Base-by-base conservation (phyloP, 2,888 invertebrate species). In the Tetragnatha montana region DNA sequence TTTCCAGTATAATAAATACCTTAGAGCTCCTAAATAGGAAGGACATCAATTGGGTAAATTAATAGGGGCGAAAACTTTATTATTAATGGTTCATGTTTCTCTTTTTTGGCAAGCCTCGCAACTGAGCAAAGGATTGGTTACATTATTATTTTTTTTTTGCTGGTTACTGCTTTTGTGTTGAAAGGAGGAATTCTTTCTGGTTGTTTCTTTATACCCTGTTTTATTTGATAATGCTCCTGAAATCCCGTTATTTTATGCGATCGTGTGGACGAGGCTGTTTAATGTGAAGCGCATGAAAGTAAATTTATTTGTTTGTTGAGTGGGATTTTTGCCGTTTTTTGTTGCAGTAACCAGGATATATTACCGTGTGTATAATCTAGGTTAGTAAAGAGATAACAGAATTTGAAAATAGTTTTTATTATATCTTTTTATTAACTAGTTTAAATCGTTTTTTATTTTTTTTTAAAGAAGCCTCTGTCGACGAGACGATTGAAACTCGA, bases 41-140 rank as follows among this genome's bases (percentile, higher is more conserved):
- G 35, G 22, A 82, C 82, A 82, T 82, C 73, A 82, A 82, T 74
- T 74, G 82, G 22, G 73, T 19, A 82, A 82, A 82, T 82, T 82
- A 82, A 82, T 82, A 60, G 74, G 51, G 73, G 82, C 73, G 82
- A 73, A 82, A 82, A 82, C 51, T 82, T 82, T 74, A 82, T 82
- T 82, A 82, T 82, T 82, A 60, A 82, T 82, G 73, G 74, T 60
- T 82, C 73, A 73, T 74, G 74, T 74, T 82, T 50, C 6, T 60
- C 19, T 76, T n/a, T n/a, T 35, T 74, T 82, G 74, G 82, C 60
- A 82, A 12, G 35, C n/a, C 51, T n/a, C 6, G 73, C 21, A 78
- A 14, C 14, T 8, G 49, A 14, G 19, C 60, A 10, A 60, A 60
- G 60, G 50, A 51, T 19, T 76, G 76, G 50, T n/a, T 49, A 21